Evolutionary conservation across 2,888 invertebrate genomes (phyloP).

Genomic region (Argyra leucocephala): DNA sequence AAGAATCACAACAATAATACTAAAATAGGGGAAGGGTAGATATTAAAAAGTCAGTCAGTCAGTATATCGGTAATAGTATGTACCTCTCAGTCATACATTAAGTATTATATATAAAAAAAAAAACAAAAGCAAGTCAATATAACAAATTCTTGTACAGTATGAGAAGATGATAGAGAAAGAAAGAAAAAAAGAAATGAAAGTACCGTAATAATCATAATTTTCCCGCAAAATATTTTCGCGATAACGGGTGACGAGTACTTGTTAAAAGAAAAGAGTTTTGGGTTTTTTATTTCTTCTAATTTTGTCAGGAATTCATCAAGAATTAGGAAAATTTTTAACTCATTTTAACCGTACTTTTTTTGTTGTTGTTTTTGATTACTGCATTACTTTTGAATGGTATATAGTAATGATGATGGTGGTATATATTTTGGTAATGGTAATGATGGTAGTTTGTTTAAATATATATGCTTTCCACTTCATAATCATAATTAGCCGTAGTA

Average conservation of each 20-base stretch:
- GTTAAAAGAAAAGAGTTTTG: neutral
- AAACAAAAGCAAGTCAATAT: too few relatives aligned
- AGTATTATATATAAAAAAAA: too few relatives aligned
- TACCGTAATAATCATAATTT: constrained; percentile 1
- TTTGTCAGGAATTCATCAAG: neutral
- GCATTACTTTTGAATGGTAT: neutral
- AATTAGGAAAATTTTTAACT: neutral
- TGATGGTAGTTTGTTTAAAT: neutral
- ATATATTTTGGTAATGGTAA: neutral
- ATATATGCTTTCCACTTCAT: constrained; percentile 21
- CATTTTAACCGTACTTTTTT: neutral
- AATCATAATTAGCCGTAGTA: constrained; percentile 23
- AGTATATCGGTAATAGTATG: too few relatives aligned
- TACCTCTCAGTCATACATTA: too few relatives aligned
- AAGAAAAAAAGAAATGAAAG: neutral
- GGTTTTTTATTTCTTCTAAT: neutral
- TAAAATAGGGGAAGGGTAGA: too few relatives aligned
- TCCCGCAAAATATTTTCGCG: constrained; percentile 1
- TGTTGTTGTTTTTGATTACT: neutral
- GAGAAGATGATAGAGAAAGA: neutral
- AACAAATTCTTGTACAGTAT: too few relatives aligned
- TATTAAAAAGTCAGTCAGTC: too few relatives aligned
- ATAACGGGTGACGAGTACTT: neutral
- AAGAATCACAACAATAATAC: too few relatives aligned
- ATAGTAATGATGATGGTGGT: neutral